A percentile compares a stretch with the other conserved stretches of the same genome.
These are phyloP conservation scores for Brachyrhaphis roseni DNA, from an alignment of 2,797 vertebrate species.

Conservation along the genomic window DNA sequence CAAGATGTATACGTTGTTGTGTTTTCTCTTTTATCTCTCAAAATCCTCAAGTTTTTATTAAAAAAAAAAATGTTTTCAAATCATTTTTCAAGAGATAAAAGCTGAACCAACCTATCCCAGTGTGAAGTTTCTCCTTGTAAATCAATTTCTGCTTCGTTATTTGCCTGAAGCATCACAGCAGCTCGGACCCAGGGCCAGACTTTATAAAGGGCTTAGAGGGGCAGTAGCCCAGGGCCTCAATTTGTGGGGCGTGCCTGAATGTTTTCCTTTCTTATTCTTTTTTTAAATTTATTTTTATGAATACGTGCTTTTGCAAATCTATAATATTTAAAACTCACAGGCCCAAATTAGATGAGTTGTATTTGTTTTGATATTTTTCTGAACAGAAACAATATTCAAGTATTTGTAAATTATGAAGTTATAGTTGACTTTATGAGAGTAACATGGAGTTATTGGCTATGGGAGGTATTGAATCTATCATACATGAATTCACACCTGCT, in stretches of 20 bases:
- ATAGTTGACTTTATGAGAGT: background rate
- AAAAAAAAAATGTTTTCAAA: background rate
- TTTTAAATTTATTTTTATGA: background rate
- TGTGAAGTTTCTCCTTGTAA: background rate
- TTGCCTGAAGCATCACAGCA: background rate
- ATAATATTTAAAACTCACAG: background rate
- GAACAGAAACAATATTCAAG: background rate
- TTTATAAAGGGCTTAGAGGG: background rate
- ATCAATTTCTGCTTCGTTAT: background rate
- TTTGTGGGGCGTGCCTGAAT: too few relatives aligned
- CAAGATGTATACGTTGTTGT: background rate
- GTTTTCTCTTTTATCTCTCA: background rate
- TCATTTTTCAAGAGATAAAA: background rate
- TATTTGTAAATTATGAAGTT: background rate
- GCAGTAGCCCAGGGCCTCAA: too few relatives aligned
- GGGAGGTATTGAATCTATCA: background rate
- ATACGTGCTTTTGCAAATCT: background rate
- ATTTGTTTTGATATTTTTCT: background rate
- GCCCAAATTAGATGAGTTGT: background rate
- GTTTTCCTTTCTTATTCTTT: background rate
- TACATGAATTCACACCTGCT: background rate
- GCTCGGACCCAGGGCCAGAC: background rate
- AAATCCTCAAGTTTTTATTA: background rate
- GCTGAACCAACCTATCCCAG: background rate
- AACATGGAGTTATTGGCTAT: background rate